Percentiles rank a stretch among this genome's conserved stretches.
These are phyloP conservation scores for Porites rus DNA, from an alignment of 92 coral and sea anemone genomes.

Conservation along the genomic window DNA sequence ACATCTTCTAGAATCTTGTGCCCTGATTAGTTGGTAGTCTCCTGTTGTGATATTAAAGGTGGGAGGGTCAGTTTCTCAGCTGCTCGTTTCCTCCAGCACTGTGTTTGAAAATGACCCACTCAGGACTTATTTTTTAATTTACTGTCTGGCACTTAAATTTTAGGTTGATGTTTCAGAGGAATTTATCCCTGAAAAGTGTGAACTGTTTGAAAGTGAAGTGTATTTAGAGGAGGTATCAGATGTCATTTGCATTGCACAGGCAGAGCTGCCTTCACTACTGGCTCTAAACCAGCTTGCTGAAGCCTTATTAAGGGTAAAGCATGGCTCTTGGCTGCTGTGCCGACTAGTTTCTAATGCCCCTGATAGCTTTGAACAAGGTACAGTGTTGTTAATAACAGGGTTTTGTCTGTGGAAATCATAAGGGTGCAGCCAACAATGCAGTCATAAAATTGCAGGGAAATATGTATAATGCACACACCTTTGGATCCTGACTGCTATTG, in stretches of 20 bases:
- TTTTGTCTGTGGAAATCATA: no score
- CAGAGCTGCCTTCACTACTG: conserved; percentile 90
- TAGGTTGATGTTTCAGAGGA: conserved; percentile 87
- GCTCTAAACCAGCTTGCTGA: conserved; percentile 85
- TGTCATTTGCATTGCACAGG: conserved; percentile 95
- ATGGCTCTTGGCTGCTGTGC: conserved; percentile 95
- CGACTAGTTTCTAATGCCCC: conserved; percentile 93
- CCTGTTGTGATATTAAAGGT: no score
- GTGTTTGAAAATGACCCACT: not conserved
- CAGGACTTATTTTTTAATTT: not conserved
- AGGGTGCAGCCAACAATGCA: no score
- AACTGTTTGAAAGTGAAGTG: conserved; percentile 93
- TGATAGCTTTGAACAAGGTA: conserved; percentile 97
- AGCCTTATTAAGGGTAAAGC: conserved; percentile 86
- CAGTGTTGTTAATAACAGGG: not conserved
- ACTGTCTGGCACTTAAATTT: not conserved
- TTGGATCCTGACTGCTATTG: no score
- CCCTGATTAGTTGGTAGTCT: no score
- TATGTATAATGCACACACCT: no score
- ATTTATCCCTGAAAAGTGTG: conserved; percentile 90
- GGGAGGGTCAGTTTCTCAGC: no score
- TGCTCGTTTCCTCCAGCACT: no score
- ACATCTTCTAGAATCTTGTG: no score
- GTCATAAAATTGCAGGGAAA: no score
- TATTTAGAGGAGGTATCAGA: conserved; percentile 95